Evolutionary conservation across 2,113 vertebrate species (phyloP), one percentile per base, ranked within the genome.

Genomic region (Hemibates koningsi): DNA sequence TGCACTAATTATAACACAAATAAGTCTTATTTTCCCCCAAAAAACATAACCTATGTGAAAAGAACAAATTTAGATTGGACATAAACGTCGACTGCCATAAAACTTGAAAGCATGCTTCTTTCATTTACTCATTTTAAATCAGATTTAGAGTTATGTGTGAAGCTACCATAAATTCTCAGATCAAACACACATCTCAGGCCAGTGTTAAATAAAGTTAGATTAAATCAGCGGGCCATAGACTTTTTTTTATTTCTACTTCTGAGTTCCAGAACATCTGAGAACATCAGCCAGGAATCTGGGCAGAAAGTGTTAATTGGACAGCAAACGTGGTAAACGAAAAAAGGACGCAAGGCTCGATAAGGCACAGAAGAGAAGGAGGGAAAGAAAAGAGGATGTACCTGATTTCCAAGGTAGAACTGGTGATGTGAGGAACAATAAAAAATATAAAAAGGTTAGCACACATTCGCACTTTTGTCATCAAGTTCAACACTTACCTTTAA

Each of bases 381-480:
- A 83, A 83, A 85, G 66, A 86, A 43, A 84, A 73, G 78, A 89
- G 29, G 83, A 56, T 97, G 97, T 99, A 99, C 99, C 99, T 99
- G 99, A 96, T 99, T 99, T 99, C 99, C 98, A 96, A 99, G 98
- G 98, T 99, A 99, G 97, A 99, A 99, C 98, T 99, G 97, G 97
- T 97, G 96, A 97, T 94, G 96, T 95, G 96, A 97, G 93, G 95
- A 97, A 98, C 95, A 97, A 96, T 95, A 95, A 96, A 96, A 68
- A 97, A 93, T 93, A 97, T 88, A 83, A 7, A 91, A 50, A 68
- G 10, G 38, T 91, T 94, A 98, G 86, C 53, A 78, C 5, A 17
- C 19, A 4, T 14, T 94, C 41, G 3, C 16, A 50, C 8, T 54
- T 54, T 61, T 36, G 54, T 54, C 13, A 80, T 9, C 29, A 80